These are phyloP conservation scores for Procambarus virginalis DNA, from an alignment of 1,140 invertebrate species.

Conservation along the genomic window DNA sequence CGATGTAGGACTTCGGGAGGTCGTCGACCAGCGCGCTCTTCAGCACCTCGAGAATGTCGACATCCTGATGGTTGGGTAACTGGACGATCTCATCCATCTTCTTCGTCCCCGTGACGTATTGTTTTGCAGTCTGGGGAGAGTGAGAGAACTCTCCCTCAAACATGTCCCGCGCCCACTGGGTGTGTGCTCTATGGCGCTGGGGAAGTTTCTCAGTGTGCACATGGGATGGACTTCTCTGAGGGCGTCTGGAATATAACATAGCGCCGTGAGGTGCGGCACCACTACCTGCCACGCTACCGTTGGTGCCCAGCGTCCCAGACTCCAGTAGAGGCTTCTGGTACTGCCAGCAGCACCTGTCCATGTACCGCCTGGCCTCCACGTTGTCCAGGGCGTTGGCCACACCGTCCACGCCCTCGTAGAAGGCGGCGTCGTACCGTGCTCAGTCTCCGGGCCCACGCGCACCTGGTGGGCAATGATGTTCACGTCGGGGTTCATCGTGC, in stretches of 20 bases:
- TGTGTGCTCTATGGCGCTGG: slow-evolving; percentile 98
- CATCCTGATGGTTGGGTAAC: slow-evolving; percentile 88
- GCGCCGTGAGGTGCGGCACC: slow-evolving; percentile 91
- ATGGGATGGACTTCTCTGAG: slow-evolving; percentile 99
- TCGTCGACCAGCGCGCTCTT: slow-evolving; percentile 92
- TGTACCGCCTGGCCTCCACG: slow-evolving; percentile 87
- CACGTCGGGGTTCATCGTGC: slow-evolving; percentile 91
- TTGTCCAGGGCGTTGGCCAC: slow-evolving; percentile 98
- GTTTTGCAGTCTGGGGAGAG: slow-evolving; percentile 90
- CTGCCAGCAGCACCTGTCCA: slow-evolving; percentile 87
- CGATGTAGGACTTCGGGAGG: slow-evolving; percentile 85
- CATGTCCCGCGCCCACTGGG: slow-evolving; percentile 95
- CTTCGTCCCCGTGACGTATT: slow-evolving; percentile 81
- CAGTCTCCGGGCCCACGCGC: slow-evolving; percentile 94
- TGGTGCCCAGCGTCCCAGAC: slow-evolving; percentile 97
- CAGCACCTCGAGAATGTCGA: slow-evolving; percentile 91
- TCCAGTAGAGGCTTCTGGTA: slow-evolving; percentile 96
- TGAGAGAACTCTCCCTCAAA: slow-evolving; percentile 96
- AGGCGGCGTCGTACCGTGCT: slow-evolving; percentile 93
- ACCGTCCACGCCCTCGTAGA: slow-evolving; percentile 93
- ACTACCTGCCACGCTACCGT: slow-evolving; percentile 98
- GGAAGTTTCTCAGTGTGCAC: slow-evolving; percentile 99
- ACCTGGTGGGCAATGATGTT: slow-evolving; percentile 93
- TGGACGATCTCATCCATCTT: slow-evolving; percentile 89
- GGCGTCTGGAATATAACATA: slow-evolving; percentile 98